A percentile compares a stretch with the other conserved stretches of the same genome.
These are phyloP conservation scores for Psilanteris sp. DNA, from an alignment of 1,140 invertebrate genomes.

Conservation along the genomic window DNA sequence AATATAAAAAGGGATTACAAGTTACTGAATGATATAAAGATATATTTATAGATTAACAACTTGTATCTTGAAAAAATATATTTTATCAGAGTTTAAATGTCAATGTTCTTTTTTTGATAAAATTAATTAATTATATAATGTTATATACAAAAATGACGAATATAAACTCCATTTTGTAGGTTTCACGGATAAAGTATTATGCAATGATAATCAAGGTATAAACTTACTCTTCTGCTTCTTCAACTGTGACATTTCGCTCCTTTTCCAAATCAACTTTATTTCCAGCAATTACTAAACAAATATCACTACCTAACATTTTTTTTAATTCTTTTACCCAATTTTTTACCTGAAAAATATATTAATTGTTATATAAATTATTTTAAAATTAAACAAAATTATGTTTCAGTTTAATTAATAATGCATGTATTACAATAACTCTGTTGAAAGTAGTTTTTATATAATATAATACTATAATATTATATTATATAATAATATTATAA, in stretches of 20 bases:
- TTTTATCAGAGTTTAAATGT: too few species aligned
- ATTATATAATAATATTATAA: too few species aligned
- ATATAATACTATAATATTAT: too few species aligned
- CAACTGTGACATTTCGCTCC: slow-evolving; percentile 89
- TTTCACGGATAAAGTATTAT: slow-evolving; percentile 26
- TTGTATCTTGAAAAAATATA: too few species aligned
- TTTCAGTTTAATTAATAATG: too few species aligned
- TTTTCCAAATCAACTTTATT: slow-evolving; percentile 99
- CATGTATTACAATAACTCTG: too few species aligned
- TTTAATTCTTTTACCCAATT: slow-evolving; percentile 99
- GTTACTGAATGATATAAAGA: too few species aligned
- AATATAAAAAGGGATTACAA: too few species aligned
- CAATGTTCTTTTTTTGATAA: not conserved
- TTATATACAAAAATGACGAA: slow-evolving; percentile 13
- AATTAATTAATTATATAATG: slow-evolving; percentile 27
- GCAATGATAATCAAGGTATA: slow-evolving; percentile 22
- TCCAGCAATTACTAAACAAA: slow-evolving; percentile 95
- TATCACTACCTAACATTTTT: slow-evolving; percentile 96
- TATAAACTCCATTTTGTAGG: slow-evolving; percentile 9
- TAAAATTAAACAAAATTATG: too few species aligned
- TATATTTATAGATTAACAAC: too few species aligned
- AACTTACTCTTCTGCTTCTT: slow-evolving; percentile 93
- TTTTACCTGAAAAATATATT: slow-evolving; percentile 86
- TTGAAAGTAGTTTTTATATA: too few species aligned
- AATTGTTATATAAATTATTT: too few species aligned